A percentile compares a stretch with the other conserved stretches of the same genome.
Conservation (phyloP, 2,113 vertebrate species). For the Bubalus kerabau region DNA sequence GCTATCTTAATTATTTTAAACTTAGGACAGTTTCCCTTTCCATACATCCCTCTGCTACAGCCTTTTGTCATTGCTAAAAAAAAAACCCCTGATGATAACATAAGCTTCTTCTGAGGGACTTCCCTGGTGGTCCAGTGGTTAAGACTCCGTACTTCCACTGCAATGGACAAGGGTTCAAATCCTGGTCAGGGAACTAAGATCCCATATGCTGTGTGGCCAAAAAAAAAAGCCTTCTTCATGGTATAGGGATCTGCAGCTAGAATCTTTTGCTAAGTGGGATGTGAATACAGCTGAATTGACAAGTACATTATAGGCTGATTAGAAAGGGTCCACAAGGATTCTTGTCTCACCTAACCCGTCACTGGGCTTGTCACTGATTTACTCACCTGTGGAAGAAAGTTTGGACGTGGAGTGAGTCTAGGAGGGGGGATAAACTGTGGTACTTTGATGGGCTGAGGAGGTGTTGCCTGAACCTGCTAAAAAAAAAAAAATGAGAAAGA, state of each 20-base stretch:
- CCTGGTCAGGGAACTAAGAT: not conserved
- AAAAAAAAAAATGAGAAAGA: constrained; percentile 42
- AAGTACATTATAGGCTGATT: not conserved
- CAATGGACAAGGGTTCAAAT: not conserved
- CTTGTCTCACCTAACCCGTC: not conserved
- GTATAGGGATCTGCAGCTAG: not conserved
- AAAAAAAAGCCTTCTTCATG: not conserved
- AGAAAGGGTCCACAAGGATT: not conserved
- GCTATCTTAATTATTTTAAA: not conserved
- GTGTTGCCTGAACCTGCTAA: constrained; percentile 95
- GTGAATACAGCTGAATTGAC: not conserved
- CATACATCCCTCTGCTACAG: not conserved
- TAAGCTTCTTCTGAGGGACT: not conserved
- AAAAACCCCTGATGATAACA: not conserved
- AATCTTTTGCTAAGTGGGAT: not conserved
- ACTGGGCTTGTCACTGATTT: not conserved
- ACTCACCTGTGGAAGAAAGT: constrained; percentile 98
- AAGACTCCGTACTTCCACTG: not conserved
- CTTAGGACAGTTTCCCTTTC: not conserved
- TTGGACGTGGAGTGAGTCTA: constrained; percentile 96
- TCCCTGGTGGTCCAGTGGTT: not conserved
- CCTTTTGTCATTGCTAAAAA: not conserved
- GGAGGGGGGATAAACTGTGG: constrained; percentile 99
- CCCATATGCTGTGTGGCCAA: not conserved
- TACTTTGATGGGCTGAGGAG: constrained; percentile 98